Evolutionary conservation across 2,797 vertebrate species (phyloP).

Genomic region (Oryzias sinensis): DNA sequence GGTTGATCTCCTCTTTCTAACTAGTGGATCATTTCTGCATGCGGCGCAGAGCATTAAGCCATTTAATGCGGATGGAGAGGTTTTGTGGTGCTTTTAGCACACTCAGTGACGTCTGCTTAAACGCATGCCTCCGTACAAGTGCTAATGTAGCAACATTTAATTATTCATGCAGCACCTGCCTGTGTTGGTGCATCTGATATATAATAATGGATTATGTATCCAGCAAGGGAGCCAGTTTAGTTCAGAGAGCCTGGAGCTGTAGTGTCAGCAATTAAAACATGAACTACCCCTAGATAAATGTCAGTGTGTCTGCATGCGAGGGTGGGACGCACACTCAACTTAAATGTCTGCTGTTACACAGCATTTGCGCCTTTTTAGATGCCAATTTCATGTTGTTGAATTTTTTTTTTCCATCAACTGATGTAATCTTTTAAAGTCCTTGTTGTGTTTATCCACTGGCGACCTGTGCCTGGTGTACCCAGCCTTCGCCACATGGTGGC

Average conservation of each 20-base stretch:
- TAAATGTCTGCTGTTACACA: slow-evolving; percentile 1
- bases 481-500: too few species aligned
- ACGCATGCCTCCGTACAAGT: slow-evolving; percentile 65
- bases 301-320: slow-evolving; percentile 19
- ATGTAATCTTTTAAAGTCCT: too few species aligned
- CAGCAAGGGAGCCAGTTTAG: slow-evolving; percentile 70
- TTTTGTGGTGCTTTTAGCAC: slow-evolving; percentile 61
- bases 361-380: slow-evolving; percentile 1
- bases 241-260: slow-evolving; percentile 71
- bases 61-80: slow-evolving; percentile 54
- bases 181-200: slow-evolving; percentile 76
- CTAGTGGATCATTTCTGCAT: slow-evolving; percentile 37
- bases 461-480: too few species aligned
- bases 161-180: slow-evolving; percentile 83
- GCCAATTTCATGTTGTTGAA: too few species aligned
- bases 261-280: slow-evolving; percentile 79
- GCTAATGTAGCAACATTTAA: slow-evolving; percentile 80
- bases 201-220: slow-evolving; percentile 82
- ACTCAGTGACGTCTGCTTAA: slow-evolving; percentile 52
- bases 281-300: slow-evolving; percentile 62
- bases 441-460: too few species aligned
- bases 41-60: slow-evolving; percentile 53
- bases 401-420: too few species aligned
- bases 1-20: slow-evolving; percentile 31
- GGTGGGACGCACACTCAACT: slow-evolving; percentile 24